Conservation (phyloP, 2,888 invertebrate genomes). For the Drosophila planitibia region DNA sequence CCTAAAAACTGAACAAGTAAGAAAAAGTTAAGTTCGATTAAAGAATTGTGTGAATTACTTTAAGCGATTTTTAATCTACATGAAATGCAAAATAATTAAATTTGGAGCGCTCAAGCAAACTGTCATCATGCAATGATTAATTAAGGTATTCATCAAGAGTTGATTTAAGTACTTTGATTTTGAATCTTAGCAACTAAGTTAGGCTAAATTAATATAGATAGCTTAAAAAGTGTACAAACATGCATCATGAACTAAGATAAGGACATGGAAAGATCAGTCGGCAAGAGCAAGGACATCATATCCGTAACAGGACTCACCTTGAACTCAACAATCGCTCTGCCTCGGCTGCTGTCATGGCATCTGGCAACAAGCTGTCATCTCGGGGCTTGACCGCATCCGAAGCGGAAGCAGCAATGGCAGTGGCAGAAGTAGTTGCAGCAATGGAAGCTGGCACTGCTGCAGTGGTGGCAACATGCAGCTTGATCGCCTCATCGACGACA, state of each 20-base stretch:
- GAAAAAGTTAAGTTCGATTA: neutral
- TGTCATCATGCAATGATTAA: neutral
- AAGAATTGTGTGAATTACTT: neutral
- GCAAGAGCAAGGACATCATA: neutral
- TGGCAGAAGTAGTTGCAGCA: neutral
- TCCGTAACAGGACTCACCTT: conserved; percentile 87
- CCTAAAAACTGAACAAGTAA: neutral
- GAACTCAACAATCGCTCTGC: conserved; percentile 94
- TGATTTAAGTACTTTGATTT: neutral
- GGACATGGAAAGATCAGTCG: too few species aligned
- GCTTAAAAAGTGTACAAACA: neutral
- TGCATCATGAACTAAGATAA: conserved; percentile 1
- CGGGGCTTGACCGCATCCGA: conserved; percentile 50
- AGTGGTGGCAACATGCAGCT: conserved; percentile 39
- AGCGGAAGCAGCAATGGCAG: neutral
- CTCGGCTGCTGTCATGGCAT: conserved; percentile 93
- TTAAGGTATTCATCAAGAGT: neutral
- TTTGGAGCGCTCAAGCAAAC: conserved; percentile 1
- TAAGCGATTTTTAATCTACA: neutral
- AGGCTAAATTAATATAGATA: neutral
- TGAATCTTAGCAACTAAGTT: neutral
- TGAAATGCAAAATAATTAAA: neutral
- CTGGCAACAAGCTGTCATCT: conserved; percentile 86
- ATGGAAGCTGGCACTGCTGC: conserved; percentile 1
- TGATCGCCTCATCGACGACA: conserved; percentile 59